Evolutionary conservation across 2,888 invertebrate genomes (phyloP).

Genomic region (Cheilosia pagana): DNA sequence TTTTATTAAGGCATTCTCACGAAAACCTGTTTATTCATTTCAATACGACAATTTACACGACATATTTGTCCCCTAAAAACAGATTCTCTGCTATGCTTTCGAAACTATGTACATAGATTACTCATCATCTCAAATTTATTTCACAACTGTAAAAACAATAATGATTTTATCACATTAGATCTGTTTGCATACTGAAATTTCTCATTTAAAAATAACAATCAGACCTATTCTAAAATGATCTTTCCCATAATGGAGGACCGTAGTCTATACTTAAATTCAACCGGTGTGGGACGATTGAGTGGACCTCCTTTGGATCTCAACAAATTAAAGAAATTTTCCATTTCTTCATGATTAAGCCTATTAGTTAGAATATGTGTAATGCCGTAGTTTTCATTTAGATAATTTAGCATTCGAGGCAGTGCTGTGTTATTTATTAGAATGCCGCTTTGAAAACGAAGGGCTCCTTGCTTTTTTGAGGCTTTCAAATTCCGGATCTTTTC

Average conservation of each 20-base stretch:
- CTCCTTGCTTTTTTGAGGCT: conserved; percentile 35
- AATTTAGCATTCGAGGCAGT: conserved; percentile 33
- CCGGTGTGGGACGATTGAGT: conserved; percentile 20
- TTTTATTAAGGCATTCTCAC: too few relatives aligned
- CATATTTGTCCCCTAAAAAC: too few relatives aligned
- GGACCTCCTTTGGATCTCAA: conserved; percentile 13
- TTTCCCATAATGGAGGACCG: conserved; percentile 34
- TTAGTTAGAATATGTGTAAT: conserved; percentile 11
- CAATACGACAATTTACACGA: too few relatives aligned
- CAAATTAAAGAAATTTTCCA: conserved; percentile 27
- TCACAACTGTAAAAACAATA: too few relatives aligned
- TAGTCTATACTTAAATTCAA: conserved; percentile 55
- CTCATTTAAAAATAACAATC: too few relatives aligned
- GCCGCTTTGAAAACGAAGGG: conserved; percentile 60
- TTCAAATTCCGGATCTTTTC: conserved; percentile 22
- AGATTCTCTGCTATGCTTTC: too few relatives aligned
- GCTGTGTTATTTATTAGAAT: conserved; percentile 52
- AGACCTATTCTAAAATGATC: conserved; percentile 17
- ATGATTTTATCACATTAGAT: too few relatives aligned
- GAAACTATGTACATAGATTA: too few relatives aligned
- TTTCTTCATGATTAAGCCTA: conserved; percentile 77
- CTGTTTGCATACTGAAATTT: too few relatives aligned
- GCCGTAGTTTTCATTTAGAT: conserved; percentile 11
- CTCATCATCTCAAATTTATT: too few relatives aligned
- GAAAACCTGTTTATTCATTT: too few relatives aligned